A percentile compares a stretch with the other conserved stretches of the same genome.
phyloP scores from a whole-genome alignment of 2,113 vertebrate genomes.

The Ophiodon elongatus region DNA sequence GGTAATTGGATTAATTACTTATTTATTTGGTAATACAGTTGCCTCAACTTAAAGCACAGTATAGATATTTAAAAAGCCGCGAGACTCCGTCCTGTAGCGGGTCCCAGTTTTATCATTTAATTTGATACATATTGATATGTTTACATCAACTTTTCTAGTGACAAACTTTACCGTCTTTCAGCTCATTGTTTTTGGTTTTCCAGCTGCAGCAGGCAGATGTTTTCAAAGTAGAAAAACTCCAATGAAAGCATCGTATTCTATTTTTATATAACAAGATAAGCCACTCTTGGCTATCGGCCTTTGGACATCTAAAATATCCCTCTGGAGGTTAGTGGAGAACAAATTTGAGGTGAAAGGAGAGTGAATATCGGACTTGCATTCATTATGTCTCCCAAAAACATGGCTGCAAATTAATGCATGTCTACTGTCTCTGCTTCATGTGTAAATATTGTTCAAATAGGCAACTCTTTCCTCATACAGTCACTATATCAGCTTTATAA shows the following conservation, averaged over 20 bases:
- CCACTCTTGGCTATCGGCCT: too few relatives aligned
- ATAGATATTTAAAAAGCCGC: not conserved
- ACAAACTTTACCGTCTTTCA: not conserved
- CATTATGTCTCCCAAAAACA: too few relatives aligned
- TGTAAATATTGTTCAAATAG: too few relatives aligned
- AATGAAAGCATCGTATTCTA: not conserved
- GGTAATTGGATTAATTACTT: not conserved
- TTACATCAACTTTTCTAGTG: not conserved
- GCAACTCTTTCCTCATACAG: not conserved
- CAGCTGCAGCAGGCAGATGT: not conserved
- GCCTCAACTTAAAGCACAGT: not conserved
- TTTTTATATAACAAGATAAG: not conserved
- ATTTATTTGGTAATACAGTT: not conserved
- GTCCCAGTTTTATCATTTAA: not conserved
- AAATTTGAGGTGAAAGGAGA: too few relatives aligned
- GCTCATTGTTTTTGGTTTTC: not conserved
- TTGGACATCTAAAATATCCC: too few relatives aligned
- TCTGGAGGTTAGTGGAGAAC: not conserved
- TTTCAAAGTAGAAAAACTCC: not conserved
- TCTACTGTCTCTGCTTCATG: too few relatives aligned
- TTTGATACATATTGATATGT: not conserved
- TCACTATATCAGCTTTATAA: not conserved
- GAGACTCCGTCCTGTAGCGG: not conserved
- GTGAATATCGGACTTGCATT: too few relatives aligned
- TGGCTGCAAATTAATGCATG: too few relatives aligned